These are phyloP conservation scores for Hirtodrosophila duncani DNA, from an alignment of 2,888 invertebrate genomes.

Conservation along the genomic window DNA sequence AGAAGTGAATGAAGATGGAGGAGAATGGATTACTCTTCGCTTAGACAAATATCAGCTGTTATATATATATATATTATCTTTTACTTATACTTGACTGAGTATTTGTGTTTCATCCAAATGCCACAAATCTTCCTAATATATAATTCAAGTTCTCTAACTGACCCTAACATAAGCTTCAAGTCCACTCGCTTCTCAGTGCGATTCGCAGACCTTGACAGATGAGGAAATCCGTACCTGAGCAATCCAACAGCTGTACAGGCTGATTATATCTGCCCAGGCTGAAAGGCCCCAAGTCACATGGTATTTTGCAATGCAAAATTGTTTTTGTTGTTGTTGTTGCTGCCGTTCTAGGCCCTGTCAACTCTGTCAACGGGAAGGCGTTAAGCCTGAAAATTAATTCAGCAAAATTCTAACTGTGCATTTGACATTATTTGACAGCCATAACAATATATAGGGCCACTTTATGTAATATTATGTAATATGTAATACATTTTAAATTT, in stretches of 20 bases:
- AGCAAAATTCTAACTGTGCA: constrained; percentile 10
- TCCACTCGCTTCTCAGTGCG: too few species aligned
- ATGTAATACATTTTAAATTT: constrained; percentile 20
- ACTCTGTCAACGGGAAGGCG: constrained; percentile 8
- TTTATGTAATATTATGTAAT: constrained; percentile 17
- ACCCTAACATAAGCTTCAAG: too few species aligned
- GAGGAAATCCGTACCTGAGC: too few species aligned
- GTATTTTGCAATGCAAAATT: constrained; percentile 10
- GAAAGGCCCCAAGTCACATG: too few species aligned
- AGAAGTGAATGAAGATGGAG: too few species aligned
- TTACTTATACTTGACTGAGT: too few species aligned
- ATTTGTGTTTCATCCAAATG: too few species aligned
- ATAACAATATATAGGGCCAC: constrained; percentile 12
- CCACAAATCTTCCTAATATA: too few species aligned
- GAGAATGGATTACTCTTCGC: constrained; percentile 6
- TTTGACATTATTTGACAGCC: constrained; percentile 12
- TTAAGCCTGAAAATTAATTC: constrained; percentile 28
- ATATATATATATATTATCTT: too few species aligned
- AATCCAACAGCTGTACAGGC: too few species aligned
- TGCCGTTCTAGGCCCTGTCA: constrained; percentile 12
- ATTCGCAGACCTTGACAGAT: too few species aligned
- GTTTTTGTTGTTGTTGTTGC: constrained; percentile 9
- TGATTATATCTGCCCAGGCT: neutral
- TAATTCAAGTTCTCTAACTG: too few species aligned
- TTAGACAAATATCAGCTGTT: constrained; percentile 8